Evolutionary conservation across 1,140 invertebrate species (phyloP).

Genomic region (Conopomorpha cramerella): DNA sequence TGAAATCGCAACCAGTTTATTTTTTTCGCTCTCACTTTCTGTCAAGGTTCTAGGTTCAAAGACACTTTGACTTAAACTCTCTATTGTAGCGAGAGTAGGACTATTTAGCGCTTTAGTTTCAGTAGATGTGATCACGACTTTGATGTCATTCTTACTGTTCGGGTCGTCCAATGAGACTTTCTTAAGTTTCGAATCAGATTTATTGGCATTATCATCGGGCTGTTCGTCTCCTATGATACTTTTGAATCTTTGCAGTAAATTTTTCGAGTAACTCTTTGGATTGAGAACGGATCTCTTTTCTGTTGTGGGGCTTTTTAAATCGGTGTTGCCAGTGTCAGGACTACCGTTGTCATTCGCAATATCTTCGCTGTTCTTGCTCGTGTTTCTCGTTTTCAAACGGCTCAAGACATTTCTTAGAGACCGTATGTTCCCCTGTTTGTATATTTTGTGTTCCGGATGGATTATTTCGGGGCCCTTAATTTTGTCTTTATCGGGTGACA

Average conservation of each 20-base stretch:
- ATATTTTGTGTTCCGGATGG: conserved; percentile 79
- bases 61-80: conserved; percentile 43
- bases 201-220: conserved; percentile 36
- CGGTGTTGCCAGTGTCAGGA: conserved; percentile 33
- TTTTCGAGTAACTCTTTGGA: conserved; percentile 56
- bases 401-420: conserved; percentile 53
- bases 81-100: conserved; percentile 18
- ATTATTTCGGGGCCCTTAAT: conserved; percentile 50
- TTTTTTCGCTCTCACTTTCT: conserved; percentile 40
- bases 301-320: conserved; percentile 35
- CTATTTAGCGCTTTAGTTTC: conserved; percentile 26
- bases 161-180: conserved; percentile 12
- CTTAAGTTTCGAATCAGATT: conserved; percentile 17
- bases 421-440: conserved; percentile 61
- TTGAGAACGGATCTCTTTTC: conserved; percentile 43
- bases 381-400: conserved; percentile 43
- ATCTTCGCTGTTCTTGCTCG: conserved; percentile 35
- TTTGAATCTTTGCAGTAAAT: conserved; percentile 60
- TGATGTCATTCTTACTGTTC: conserved; percentile 29
- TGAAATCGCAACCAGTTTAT: conserved; percentile 38
- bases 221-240: conserved; percentile 61
- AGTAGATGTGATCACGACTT: conserved; percentile 40
- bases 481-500: conserved; percentile 29
- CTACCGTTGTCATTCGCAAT: conserved; percentile 28
- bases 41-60: conserved; percentile 35